Evolutionary conservation across 2,888 invertebrate species (phyloP), one percentile per base, ranked within the genome.

Genomic region (Heteromyza rotundicornis): DNA sequence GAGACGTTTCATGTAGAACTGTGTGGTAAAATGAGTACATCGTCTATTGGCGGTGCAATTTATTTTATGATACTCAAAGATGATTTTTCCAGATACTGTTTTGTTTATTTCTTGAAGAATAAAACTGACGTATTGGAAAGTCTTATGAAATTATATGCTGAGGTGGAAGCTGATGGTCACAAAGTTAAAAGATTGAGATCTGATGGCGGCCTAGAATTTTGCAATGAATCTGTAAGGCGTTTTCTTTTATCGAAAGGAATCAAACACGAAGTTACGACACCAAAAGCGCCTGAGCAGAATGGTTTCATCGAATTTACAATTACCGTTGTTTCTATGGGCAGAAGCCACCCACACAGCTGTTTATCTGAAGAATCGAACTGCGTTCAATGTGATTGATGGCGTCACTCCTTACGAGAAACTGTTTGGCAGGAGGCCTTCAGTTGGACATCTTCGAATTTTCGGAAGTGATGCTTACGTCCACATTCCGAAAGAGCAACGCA

Each of bases 291-390:
- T 14, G 35, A 64, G n/a, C 54, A 64, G 56, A 60, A 60, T 49
- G 59, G 60, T 7, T 52, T 32, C 3, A 58, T 56, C 12, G 62
- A 64, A 36, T 27, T 47, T 24, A 49, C 52, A 47, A 27, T 35
- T 54, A 53, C 32, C 32, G 1, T 35, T 49, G 12, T 55, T 49
- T 22, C 59, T 78, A 8, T 81, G 79, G 80, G 77, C 78, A 32
- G 80, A 81, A 66, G 79, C 79, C 0, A 71, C 77, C 0, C 66
- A 71, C 10, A 75, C 72, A 59, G 75, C 76, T 12, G 69, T 71
- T 0, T 79, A 77, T 57, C 51, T 78, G 16, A 61, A 78, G 7
- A 80, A 80, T 54, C 63, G 78, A 23, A 77, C 62, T 0, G 71
- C 67, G 36, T 66, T 67, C 27, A 66, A 64, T 19, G 50, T 63